These are phyloP conservation scores for Orussus abietinus DNA, from an alignment of 1,140 invertebrate species.

Conservation along the genomic window DNA sequence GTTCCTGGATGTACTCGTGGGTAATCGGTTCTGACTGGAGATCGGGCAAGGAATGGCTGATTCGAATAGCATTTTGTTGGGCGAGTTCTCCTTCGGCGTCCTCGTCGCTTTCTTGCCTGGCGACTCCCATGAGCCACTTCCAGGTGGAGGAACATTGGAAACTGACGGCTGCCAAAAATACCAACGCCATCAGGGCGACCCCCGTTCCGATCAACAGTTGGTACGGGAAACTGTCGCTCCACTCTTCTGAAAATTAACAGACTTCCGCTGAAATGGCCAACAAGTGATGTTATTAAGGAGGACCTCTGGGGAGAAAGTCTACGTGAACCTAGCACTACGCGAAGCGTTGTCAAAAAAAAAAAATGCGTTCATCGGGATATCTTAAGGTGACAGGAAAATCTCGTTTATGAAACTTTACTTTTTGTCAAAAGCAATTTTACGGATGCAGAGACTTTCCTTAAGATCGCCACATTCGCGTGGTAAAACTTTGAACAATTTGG, in stretches of 20 bases:
- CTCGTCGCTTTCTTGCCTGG: constrained; percentile 51
- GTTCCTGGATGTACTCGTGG: constrained; percentile 69
- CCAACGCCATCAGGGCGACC: constrained; percentile 61
- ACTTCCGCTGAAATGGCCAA: not conserved
- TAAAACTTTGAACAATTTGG: too few relatives aligned
- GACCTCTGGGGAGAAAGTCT: too few relatives aligned
- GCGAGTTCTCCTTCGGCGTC: constrained; percentile 59
- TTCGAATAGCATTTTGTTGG: constrained; percentile 65
- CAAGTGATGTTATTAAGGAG: too few relatives aligned
- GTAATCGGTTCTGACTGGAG: constrained; percentile 67
- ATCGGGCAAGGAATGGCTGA: constrained; percentile 72
- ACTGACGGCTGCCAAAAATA: constrained; percentile 64
- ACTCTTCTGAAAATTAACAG: constrained; percentile 41
- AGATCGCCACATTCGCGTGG: too few relatives aligned
- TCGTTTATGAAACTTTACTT: too few relatives aligned
- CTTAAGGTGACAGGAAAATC: too few relatives aligned
- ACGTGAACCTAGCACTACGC: too few relatives aligned
- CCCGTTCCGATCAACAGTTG: constrained; percentile 56
- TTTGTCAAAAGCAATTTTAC: too few relatives aligned
- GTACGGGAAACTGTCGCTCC: constrained; percentile 49
- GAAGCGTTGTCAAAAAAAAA: too few relatives aligned
- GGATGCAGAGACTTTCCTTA: too few relatives aligned
- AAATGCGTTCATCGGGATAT: too few relatives aligned
- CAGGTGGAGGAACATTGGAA: constrained; percentile 69
- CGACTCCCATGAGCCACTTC: constrained; percentile 63